These are phyloP conservation scores for Leptinotarsa haldemani DNA, from an alignment of 2,888 invertebrate genomes.

Conservation along the genomic window DNA sequence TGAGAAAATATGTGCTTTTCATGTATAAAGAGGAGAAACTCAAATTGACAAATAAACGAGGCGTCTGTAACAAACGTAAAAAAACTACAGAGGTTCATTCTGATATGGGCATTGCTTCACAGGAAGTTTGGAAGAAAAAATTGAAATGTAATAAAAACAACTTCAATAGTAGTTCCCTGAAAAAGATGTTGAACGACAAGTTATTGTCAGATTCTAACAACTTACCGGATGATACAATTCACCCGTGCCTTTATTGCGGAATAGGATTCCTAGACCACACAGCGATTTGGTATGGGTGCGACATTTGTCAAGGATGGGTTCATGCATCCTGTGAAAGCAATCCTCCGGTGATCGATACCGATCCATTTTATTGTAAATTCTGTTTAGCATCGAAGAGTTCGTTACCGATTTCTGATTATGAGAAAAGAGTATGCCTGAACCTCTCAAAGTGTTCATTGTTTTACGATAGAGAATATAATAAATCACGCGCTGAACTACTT, in stretches of 20 bases:
- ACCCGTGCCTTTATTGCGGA: not conserved
- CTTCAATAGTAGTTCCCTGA: too few species aligned
- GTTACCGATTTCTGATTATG: not conserved
- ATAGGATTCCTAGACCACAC: not conserved
- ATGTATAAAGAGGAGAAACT: too few species aligned
- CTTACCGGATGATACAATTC: not conserved
- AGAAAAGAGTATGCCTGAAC: not conserved
- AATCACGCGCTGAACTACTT: not conserved
- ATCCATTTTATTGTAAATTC: conserved; percentile 6
- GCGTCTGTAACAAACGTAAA: too few species aligned
- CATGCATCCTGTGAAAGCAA: not conserved
- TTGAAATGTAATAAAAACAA: too few species aligned
- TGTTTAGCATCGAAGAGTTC: not conserved
- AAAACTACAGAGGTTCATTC: too few species aligned
- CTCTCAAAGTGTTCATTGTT: not conserved
- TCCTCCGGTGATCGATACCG: not conserved
- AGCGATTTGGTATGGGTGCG: not conserved
- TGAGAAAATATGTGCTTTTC: too few species aligned
- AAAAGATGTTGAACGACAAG: too few species aligned
- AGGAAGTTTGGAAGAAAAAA: too few species aligned
- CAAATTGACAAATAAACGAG: too few species aligned
- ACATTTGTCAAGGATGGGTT: not conserved
- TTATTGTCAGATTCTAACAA: not conserved
- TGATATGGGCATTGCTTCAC: too few species aligned
- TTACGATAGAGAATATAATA: conserved; percentile 1